A percentile compares a stretch with the other conserved stretches of the same genome.
phyloP scores from a whole-genome alignment of 2,113 vertebrate species.

The Ictidomys tridecemlineatus region DNA sequence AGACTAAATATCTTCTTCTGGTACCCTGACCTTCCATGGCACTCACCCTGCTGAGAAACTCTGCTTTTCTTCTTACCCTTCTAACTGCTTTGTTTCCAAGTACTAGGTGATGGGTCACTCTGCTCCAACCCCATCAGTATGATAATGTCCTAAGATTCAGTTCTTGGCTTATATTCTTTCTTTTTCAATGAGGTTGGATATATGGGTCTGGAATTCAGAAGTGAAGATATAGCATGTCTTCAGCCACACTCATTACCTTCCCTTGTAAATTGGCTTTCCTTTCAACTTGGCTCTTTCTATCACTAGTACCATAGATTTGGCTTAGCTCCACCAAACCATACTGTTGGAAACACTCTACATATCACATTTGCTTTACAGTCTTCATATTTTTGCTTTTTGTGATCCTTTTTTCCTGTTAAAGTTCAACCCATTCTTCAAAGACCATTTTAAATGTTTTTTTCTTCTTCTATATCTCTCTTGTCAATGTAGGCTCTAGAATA shows the following conservation, averaged over 20 bases:
- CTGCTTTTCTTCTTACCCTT: background rate
- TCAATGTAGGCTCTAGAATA: background rate
- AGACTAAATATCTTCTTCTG: background rate
- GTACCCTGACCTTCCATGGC: background rate
- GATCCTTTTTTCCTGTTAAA: background rate
- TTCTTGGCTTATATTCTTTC: background rate
- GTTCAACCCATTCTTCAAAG: background rate
- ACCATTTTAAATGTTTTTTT: background rate
- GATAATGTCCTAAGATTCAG: background rate
- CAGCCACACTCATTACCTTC: background rate
- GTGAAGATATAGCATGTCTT: background rate
- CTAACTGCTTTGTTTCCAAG: conserved; percentile 9
- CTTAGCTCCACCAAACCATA: background rate
- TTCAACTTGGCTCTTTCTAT: background rate
- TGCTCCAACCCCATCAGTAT: background rate
- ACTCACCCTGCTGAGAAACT: background rate
- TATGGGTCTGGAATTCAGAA: background rate
- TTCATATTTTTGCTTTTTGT: background rate
- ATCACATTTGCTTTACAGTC: background rate
- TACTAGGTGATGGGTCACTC: background rate
- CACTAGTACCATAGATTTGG: background rate
- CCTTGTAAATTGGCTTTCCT: conserved; percentile 6
- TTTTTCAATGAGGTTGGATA: conserved; percentile 45
- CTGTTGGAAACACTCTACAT: background rate
- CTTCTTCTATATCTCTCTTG: background rate